A percentile compares a stretch with the other conserved stretches of the same genome.
phyloP scores from a whole-genome alignment of 2,113 vertebrate genomes.

The Silurus asotus region DNA sequence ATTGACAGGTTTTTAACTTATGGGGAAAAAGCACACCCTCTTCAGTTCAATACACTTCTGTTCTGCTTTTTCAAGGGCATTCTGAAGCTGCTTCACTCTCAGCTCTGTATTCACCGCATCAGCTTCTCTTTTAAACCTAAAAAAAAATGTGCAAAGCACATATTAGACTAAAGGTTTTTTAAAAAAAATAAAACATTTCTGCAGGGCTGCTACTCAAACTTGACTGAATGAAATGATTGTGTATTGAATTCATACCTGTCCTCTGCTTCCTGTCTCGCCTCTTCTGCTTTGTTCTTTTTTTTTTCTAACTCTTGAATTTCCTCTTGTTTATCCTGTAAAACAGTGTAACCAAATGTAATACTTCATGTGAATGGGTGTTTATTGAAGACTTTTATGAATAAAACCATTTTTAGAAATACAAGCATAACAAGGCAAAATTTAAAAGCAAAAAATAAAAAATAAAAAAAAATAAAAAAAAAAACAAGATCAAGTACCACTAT shows the following conservation, averaged over 20 bases:
- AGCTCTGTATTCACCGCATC: slow-evolving; percentile 60
- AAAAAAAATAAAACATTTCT: neutral
- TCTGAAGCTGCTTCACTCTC: slow-evolving; percentile 65
- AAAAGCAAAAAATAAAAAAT: neutral
- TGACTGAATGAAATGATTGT: neutral
- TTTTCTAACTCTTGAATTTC: slow-evolving; percentile 63
- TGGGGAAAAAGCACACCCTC: slow-evolving; percentile 61
- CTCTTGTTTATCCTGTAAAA: slow-evolving; percentile 66
- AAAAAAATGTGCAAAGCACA: slow-evolving; percentile 2
- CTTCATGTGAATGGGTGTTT: neutral
- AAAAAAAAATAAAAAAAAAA: neutral
- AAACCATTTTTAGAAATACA: neutral
- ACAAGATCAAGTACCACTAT: neutral
- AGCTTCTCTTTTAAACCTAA: slow-evolving; percentile 67
- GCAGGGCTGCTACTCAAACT: neutral
- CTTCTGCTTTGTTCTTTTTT: slow-evolving; percentile 62
- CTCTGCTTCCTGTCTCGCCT: slow-evolving; percentile 57
- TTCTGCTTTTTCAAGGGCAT: slow-evolving; percentile 57
- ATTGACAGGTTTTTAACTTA: slow-evolving; percentile 3
- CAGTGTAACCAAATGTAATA: neutral
- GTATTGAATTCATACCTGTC: slow-evolving; percentile 56
- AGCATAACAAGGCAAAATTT: neutral
- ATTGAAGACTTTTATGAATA: neutral
- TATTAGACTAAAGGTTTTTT: neutral
- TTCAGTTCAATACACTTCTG: slow-evolving; percentile 52